A percentile compares a stretch with the other conserved stretches of the same genome.
These are phyloP conservation scores for Parnassius orleans DNA, from an alignment of 2,888 invertebrate genomes.

Conservation along the genomic window DNA sequence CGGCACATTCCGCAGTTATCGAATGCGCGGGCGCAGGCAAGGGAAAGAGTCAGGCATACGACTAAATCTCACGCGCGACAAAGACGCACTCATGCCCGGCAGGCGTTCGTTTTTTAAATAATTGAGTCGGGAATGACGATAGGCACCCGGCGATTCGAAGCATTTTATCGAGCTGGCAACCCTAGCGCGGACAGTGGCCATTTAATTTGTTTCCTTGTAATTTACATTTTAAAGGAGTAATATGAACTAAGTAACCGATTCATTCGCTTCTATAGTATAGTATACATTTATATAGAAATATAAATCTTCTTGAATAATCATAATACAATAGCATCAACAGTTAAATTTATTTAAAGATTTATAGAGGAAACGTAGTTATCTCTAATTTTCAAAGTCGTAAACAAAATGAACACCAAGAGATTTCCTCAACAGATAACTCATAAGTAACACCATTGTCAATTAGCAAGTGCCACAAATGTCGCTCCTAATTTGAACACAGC, in stretches of 20 bases:
- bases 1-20: conserved; percentile 78
- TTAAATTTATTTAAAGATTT: too few relatives aligned
- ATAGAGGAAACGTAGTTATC: not conserved
- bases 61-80: conserved; percentile 54
- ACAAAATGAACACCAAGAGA: conserved; percentile 30
- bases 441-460: conserved; percentile 72
- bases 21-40: conserved; percentile 66
- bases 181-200: conserved; percentile 65
- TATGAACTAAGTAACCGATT: conserved; percentile 42
- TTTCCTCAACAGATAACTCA: conserved; percentile 53
- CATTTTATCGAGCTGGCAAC: conserved; percentile 73
- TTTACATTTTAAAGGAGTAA: conserved; percentile 51
- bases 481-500: conserved; percentile 73
- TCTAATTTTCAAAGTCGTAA: not conserved
- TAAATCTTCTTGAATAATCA: too few relatives aligned
- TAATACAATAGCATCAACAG: too few relatives aligned
- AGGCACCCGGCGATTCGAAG: conserved; percentile 70
- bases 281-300: too few relatives aligned
- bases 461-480: conserved; percentile 61
- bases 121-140: conserved; percentile 77
- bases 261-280: not conserved
- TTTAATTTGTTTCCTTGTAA: conserved; percentile 70
- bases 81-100: conserved; percentile 56
- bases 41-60: conserved; percentile 51
- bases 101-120: conserved; percentile 75